Conservation (phyloP, 2,888 invertebrate species). For the Margaritifera margaritifera region DNA sequence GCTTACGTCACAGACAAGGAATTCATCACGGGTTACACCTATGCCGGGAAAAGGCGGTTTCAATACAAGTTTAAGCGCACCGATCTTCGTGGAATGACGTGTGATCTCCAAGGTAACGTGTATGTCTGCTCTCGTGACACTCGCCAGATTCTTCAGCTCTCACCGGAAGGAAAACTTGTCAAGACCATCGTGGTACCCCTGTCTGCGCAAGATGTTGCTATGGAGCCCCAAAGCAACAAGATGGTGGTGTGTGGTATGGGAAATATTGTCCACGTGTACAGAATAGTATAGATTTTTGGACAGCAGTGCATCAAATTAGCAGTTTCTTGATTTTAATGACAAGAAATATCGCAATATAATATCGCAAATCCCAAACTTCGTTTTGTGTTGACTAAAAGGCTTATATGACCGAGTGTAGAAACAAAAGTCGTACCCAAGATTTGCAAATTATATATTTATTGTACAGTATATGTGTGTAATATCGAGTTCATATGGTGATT, state of each 20-base stretch:
- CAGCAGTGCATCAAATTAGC: too few relatives aligned
- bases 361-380: too few relatives aligned
- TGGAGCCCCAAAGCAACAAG: conserved; percentile 41
- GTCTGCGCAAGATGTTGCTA: conserved; percentile 41
- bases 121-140: conserved; percentile 43
- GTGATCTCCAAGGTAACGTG: conserved; percentile 37
- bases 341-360: too few relatives aligned
- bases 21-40: conserved; percentile 29
- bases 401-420: too few relatives aligned
- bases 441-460: too few relatives aligned
- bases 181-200: conserved; percentile 40
- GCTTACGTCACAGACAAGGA: conserved; percentile 40
- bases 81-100: conserved; percentile 37
- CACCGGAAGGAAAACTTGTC: conserved; percentile 29
- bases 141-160: conserved; percentile 35
- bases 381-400: too few relatives aligned
- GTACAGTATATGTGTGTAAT: too few relatives aligned
- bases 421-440: too few relatives aligned
- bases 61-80: conserved; percentile 34
- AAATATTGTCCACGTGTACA: conserved; percentile 32
- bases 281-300: conserved; percentile 15
- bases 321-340: too few relatives aligned
- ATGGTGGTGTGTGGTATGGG: conserved; percentile 37
- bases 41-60: conserved; percentile 34
- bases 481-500: too few relatives aligned